Base-by-base conservation (phyloP, 2,797 vertebrate genomes). In the Pipistrellus pipistrellus region DNA sequence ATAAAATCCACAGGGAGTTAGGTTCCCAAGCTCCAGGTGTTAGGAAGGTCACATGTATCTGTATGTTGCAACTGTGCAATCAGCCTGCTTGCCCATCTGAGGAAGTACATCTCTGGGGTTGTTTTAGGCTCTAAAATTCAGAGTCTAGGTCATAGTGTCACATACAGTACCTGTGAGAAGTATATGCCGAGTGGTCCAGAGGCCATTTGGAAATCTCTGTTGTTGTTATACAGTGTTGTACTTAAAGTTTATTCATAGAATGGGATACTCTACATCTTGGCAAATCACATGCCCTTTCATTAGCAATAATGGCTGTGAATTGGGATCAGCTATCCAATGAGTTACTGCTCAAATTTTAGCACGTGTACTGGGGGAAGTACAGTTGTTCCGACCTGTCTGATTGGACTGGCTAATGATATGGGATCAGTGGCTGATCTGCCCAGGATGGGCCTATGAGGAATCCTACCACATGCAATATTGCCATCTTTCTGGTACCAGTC, bases 391-490 rank as follows among this genome's bases (percentile, higher is more conserved):
- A n/a, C 55, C 53, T 51, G 15, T 90, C 55, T 94, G 62, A 41
- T 17, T 30, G n/a, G 55, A 64, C 23, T 55, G 72, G 0, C 2
- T 51, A 12, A 44, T 46, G 78, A 2, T 27, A 27, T 1, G n/a
- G n/a, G n/a, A 25, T 72, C 10, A 3, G 32, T 77, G 93, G 46
- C 77, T 93, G 0, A 0, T 27, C 13, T 18, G 30, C 35, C 68
- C 27, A 46, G 77, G 83, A 46, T 46, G 51, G 62, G 68, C 14
- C 78, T 71, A 51, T 9, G 59, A 93, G 25, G 27, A 72, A 46
- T 41, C 0, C 0, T 88, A 32, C 88, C 46, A 30, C 1, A 0
- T 6, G 1, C 64, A 68, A 20, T 66, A 3, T 15, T 89, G 35
- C 4, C 38, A 2, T 18, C 69, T 8, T 84, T 71, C 8, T 69